Evolutionary conservation across 2,113 vertebrate genomes (phyloP).

Genomic region (Lepus timidus): DNA sequence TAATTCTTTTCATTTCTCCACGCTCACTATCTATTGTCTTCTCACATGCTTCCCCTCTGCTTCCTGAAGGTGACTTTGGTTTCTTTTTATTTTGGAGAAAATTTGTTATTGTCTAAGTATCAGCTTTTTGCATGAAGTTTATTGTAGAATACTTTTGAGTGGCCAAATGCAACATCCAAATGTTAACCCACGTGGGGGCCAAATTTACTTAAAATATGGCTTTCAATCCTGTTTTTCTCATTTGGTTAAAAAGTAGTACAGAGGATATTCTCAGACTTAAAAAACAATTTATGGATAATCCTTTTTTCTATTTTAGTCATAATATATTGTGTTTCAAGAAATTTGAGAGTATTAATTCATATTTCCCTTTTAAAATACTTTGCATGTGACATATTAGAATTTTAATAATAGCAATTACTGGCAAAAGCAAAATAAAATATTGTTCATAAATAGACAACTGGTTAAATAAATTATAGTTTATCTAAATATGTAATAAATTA

Average conservation of each 20-base stretch:
- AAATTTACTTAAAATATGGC: conserved; percentile 47
- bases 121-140: conserved; percentile 8
- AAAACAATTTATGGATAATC: background rate
- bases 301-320: background rate
- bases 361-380: conserved; percentile 50
- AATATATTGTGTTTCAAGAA: background rate
- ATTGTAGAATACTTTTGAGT: conserved; percentile 17
- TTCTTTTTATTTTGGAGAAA: conserved; percentile 36
- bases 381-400: background rate
- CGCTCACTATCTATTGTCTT: background rate
- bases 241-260: background rate
- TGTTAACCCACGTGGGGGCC: background rate
- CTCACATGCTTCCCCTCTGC: background rate
- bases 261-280: background rate
- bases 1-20: background rate
- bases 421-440: too few relatives aligned
- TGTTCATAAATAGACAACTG: too few relatives aligned
- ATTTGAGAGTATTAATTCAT: background rate
- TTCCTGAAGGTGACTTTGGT: background rate
- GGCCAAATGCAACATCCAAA: conserved; percentile 5
- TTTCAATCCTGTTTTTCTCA: conserved; percentile 26
- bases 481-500: too few relatives aligned
- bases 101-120: conserved; percentile 6
- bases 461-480: too few relatives aligned
- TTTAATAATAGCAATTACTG: too few relatives aligned